Evolutionary conservation across 2,113 vertebrate species (phyloP).

Genomic region (Bufo gargarizans): DNA sequence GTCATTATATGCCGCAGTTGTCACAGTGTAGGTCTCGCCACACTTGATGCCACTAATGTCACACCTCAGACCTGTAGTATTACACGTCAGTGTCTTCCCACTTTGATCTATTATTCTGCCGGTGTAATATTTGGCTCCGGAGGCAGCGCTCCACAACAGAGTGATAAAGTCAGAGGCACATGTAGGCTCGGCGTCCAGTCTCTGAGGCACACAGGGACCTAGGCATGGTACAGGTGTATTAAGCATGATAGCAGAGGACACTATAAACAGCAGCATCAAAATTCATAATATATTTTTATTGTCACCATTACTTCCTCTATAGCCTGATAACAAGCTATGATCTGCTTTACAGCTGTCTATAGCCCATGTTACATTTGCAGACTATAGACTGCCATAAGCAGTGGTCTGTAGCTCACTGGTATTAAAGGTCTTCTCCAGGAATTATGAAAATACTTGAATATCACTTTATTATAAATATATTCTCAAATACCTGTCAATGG

Average conservation of each 20-base stretch:
- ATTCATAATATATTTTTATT: too few relatives aligned
- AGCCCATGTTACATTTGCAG: too few relatives aligned
- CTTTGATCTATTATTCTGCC: conserved; percentile 57
- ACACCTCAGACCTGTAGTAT: conserved; percentile 61
- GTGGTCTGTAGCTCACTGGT: too few relatives aligned
- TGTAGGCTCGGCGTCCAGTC: conserved; percentile 62
- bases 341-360: too few relatives aligned
- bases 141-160: conserved; percentile 70
- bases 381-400: too few relatives aligned
- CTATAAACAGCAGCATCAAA: not conserved
- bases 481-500: too few relatives aligned
- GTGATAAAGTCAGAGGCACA: conserved; percentile 69
- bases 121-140: conserved; percentile 61
- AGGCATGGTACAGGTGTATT: not conserved
- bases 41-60: conserved; percentile 69
- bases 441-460: too few relatives aligned
- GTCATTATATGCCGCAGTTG: conserved; percentile 66
- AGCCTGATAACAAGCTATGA: too few relatives aligned
- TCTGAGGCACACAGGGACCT: conserved; percentile 74
- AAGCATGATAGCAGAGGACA: not conserved
- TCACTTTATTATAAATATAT: too few relatives aligned
- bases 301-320: too few relatives aligned
- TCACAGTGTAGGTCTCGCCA: conserved; percentile 69
- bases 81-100: conserved; percentile 64
- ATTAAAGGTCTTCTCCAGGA: too few relatives aligned